phyloP scores from a whole-genome alignment of 2,797 vertebrate species.

The Clarias platycephalus region DNA sequence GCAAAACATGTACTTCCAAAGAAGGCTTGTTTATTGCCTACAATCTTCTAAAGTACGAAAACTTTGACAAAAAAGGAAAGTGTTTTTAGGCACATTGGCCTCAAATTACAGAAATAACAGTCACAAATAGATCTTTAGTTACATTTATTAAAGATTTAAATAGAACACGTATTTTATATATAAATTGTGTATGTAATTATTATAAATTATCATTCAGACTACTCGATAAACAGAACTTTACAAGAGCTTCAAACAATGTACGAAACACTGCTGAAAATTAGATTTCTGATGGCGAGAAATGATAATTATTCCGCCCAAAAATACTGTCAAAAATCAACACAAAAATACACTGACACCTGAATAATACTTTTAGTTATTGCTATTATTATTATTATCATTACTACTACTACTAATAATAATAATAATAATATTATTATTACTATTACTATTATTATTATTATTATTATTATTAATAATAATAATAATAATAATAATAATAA shows the following conservation, averaged over 20 bases:
- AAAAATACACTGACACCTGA: background rate
- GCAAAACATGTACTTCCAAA: background rate
- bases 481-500: background rate
- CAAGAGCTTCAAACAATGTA: background rate
- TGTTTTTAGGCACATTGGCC: background rate
- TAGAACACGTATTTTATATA: background rate
- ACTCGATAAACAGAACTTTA: conserved; percentile 1
- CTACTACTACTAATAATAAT: background rate
- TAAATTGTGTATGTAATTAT: no score
- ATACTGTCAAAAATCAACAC: background rate
- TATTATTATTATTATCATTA: background rate
- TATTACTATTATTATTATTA: background rate
- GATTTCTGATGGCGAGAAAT: background rate
- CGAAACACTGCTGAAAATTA: background rate
- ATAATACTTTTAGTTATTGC: background rate
- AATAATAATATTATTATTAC: background rate
- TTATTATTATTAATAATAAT: no score
- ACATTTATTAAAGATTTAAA: background rate
- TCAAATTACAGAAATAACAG: background rate
- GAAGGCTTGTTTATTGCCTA: background rate
- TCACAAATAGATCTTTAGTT: background rate
- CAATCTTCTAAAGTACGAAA: background rate
- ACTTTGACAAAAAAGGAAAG: background rate
- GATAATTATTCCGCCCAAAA: background rate
- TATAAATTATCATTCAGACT: background rate